Evolutionary conservation across 2,888 invertebrate species (phyloP), one percentile per base, ranked within the genome.

Genomic region (Scrobipalpa atriplicella): DNA sequence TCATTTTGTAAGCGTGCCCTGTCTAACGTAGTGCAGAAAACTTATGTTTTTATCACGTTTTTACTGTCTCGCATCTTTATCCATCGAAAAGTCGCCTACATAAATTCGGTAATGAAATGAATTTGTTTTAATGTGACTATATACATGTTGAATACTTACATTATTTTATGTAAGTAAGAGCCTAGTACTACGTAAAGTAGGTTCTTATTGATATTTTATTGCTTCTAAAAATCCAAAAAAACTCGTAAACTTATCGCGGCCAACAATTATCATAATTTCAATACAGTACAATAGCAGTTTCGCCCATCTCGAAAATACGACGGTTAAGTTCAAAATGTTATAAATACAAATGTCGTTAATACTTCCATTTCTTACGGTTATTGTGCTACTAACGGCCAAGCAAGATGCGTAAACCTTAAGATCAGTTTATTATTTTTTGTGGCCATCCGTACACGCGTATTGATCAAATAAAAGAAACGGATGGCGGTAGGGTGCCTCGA

Each of bases 341-440:
- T 13, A 5, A 56, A 56, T 56, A 29, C 54, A 56, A 21, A 29
- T 21, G 54, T 56, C 54, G 21, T 56, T 56, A 21, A 10, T 19
- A 21, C 7, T 56, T 8, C 54, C 9, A 29, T 18, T 56, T 10
- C 21, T 5, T 47, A 47, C 47, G n/a, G 10, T 21, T 21, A 56
- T 58, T 16, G 58, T 58, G 10, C 8, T 36, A n/a, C n/a, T 58
- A 58, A 58, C 58, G 58, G 58, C 16, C 58, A 58, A 58, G 58
- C 58, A 58, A 58, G 58, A 58, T 58, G 58, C 58, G 58, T 58
- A 16, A 16, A 38, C 9, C 19, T 11, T 19, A 52, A 19, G 52
- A 58, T 38, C 10, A 10, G 8, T 13, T 38, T n/a, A 58, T 36
- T 38, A 29, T 58, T 58, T 58, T 21, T 56, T 56, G 56, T 38